Conservation (phyloP, 2,797 vertebrate genomes). For the Florisuga fusca region DNA sequence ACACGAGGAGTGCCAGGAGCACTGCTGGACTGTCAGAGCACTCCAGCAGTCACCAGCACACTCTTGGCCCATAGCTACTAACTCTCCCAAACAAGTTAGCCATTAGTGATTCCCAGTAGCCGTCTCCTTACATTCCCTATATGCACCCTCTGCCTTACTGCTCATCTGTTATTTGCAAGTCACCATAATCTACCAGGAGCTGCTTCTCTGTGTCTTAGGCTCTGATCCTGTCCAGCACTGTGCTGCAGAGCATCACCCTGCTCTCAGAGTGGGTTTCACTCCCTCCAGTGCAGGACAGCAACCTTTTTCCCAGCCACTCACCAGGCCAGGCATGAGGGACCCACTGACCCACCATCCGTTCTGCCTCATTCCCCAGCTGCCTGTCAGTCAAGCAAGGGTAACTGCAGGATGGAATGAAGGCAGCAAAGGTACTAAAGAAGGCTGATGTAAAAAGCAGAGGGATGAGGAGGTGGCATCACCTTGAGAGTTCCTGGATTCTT, state of each 20-base stretch:
- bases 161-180: neutral
- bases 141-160: neutral
- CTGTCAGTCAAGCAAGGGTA: neutral
- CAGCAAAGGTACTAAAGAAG: neutral
- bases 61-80: neutral
- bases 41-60: neutral
- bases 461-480: neutral
- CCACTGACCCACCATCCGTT: neutral
- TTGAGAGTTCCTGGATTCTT: neutral
- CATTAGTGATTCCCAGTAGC: neutral
- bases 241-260: neutral
- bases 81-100: neutral
- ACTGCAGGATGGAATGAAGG: too few relatives aligned
- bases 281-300: neutral
- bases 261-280: neutral
- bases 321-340: fast-evolving
- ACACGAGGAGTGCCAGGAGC: neutral
- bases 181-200: fast-evolving
- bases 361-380: neutral
- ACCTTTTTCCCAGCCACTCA: neutral
- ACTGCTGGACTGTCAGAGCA: neutral
- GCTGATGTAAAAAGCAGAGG: fast-evolving
- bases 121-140: neutral
- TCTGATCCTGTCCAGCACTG: neutral
- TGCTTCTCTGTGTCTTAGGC: neutral